Percentiles rank a stretch among this genome's conserved stretches.
phyloP scores from a whole-genome alignment of 2,888 invertebrate species.

The Abrostola triplasia region DNA sequence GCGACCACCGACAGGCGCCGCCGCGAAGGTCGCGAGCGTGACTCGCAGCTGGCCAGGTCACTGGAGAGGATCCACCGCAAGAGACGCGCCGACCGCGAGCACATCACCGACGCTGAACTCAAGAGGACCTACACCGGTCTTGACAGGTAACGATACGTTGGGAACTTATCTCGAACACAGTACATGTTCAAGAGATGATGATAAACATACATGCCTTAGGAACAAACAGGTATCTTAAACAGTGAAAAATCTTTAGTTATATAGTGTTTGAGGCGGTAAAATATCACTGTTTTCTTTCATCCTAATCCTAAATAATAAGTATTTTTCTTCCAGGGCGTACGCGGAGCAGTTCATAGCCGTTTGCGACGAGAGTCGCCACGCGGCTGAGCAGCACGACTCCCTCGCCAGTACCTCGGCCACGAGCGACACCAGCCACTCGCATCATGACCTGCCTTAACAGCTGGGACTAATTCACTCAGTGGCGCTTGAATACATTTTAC shows the following conservation, averaged over 20 bases:
- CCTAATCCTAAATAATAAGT: background rate
- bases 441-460: constrained; percentile 45
- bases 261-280: too few species aligned
- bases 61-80: constrained; percentile 86
- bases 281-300: too few species aligned
- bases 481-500: constrained; percentile 32
- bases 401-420: constrained; percentile 75
- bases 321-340: constrained; percentile 80
- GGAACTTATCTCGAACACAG: too few species aligned
- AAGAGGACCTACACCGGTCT: constrained; percentile 89
- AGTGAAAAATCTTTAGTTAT: too few species aligned
- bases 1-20: constrained; percentile 76
- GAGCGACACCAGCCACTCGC: constrained; percentile 70
- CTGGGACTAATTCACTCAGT: background rate
- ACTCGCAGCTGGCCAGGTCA: constrained; percentile 83
- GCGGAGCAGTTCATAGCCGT: constrained; percentile 90
- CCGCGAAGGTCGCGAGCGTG: constrained; percentile 73
- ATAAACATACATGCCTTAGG: too few species aligned
- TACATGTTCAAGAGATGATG: too few species aligned
- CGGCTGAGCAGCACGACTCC: constrained; percentile 82
- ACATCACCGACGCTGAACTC: constrained; percentile 86
- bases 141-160: constrained; percentile 76
- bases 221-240: too few species aligned
- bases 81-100: constrained; percentile 75
- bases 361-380: constrained; percentile 87